Conservation (phyloP, 2,888 invertebrate genomes). For the Caenorhabditis doughertyi region DNA sequence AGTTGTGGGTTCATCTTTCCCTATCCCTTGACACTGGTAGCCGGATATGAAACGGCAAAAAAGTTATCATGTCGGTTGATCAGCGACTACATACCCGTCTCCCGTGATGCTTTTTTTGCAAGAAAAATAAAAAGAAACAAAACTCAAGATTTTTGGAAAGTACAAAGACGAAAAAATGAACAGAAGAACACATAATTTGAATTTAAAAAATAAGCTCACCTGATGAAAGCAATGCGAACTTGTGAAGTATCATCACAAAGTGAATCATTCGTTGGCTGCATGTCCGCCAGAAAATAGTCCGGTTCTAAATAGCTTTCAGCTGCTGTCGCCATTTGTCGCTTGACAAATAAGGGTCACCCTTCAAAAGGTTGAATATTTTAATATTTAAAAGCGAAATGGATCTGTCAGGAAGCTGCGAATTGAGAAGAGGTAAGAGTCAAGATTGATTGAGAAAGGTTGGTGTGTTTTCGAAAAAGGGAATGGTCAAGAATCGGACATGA, state of each 20-base stretch:
- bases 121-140: slow-evolving; percentile 7
- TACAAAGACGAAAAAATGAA: slow-evolving; percentile 33
- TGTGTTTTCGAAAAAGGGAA: not conserved
- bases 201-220: slow-evolving; percentile 25
- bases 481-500: slow-evolving; percentile 5
- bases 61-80: slow-evolving; percentile 55
- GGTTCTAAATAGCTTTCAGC: not conserved
- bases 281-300: slow-evolving; percentile 23
- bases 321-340: slow-evolving; percentile 18
- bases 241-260: slow-evolving; percentile 53
- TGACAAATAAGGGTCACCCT: slow-evolving; percentile 1
- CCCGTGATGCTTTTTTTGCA: slow-evolving; percentile 51
- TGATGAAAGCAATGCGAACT: slow-evolving; percentile 57
- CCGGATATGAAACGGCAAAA: slow-evolving; percentile 39
- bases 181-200: slow-evolving; percentile 5
- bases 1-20: slow-evolving; percentile 20
- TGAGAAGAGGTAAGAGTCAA: not conserved
- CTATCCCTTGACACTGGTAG: not conserved
- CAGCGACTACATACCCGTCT: slow-evolving; percentile 48
- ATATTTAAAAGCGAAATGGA: slow-evolving; percentile 10
- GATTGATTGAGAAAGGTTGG: slow-evolving; percentile 24
- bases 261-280: slow-evolving; percentile 16
- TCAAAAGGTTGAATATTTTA: slow-evolving; percentile 29
- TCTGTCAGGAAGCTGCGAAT: not conserved
- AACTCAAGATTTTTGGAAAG: slow-evolving; percentile 14